Base-by-base conservation (phyloP, 1,140 invertebrate species). In the Zaprionus gabonicus region DNA sequence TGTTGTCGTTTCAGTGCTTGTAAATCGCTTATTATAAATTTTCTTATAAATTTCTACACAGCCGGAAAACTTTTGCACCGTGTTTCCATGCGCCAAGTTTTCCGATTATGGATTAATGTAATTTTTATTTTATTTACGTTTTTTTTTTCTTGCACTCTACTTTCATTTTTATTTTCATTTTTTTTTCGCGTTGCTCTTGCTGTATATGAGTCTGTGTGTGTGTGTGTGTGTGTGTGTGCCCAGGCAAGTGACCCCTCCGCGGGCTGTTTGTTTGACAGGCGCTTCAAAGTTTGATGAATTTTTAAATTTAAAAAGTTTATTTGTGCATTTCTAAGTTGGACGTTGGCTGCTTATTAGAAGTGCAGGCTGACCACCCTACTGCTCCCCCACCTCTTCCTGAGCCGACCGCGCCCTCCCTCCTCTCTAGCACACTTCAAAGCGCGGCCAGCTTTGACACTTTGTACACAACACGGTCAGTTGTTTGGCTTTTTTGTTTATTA, bases 301-400 rank as follows among this genome's bases (percentile, higher is more conserved):
- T 90, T 90, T 90, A 90, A 90, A 90, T 90, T 90, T 90, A 85
- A 90, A 90, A 90, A 90, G 85, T 87, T 90, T 90, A 90, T 90
- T 88, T 91, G 85, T 71, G 84, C 80, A 79, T 82, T 82, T 73
- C 80, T 77, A 86, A 86, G 82, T 85, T 85, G 27, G 82, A 67
- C 60, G 83, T 55, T 59, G 65, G 56, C 2, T 46, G 41, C 73
- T 76, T 76, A 76, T 76, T 76, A 71, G 69, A 71, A 76, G 60
- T 71, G 73, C 73, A 71, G 38, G 72, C 66, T 38, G 65, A 17
- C 31, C 34, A 15, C n/a, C 12, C 65, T 28, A 13, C n/a, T 12
- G 13, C 66, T 2, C 51, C 23, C 66, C 3, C 17, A 20, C 17
- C 17, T 7, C 13, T 46, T 46, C 44, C 0, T 7, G 38, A n/a